Evolutionary conservation across 2,888 invertebrate species (phyloP).

Genomic region (Trissolcus japonicus): DNA sequence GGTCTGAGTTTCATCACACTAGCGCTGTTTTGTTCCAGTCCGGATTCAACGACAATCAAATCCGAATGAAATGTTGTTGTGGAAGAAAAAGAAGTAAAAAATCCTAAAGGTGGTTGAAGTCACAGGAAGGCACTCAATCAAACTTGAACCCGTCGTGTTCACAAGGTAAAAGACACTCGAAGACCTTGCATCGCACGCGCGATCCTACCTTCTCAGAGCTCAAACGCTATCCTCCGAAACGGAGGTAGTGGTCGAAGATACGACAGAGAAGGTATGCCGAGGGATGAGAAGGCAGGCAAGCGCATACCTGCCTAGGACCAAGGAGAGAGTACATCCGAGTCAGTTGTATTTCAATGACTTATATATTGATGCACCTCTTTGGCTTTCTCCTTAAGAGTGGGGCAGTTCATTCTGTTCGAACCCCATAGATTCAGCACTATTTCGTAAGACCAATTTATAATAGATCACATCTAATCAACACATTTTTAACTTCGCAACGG

Average conservation of each 20-base stretch:
- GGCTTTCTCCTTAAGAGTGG: constrained; percentile 58
- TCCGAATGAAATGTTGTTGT: neutral
- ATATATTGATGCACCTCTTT: constrained; percentile 67
- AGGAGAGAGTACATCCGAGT: constrained; percentile 72
- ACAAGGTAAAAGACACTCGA: constrained; percentile 45
- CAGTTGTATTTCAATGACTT: constrained; percentile 67
- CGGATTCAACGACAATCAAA: constrained; percentile 3
- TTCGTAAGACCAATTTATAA: constrained; percentile 57
- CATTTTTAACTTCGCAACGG: neutral
- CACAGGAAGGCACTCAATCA: constrained; percentile 26
- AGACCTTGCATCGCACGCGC: constrained; percentile 51
- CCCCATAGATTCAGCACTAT: neutral
- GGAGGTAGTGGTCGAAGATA: constrained; percentile 57
- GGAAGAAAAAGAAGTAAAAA: neutral
- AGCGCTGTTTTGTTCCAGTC: constrained; percentile 40
- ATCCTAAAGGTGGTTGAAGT: constrained; percentile 8
- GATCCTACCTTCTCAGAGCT: constrained; percentile 51
- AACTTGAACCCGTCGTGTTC: constrained; percentile 35
- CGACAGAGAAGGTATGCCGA: constrained; percentile 52
- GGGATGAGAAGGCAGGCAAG: constrained; percentile 64
- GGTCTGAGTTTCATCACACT: constrained; percentile 64
- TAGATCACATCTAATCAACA: neutral
- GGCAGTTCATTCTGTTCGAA: constrained; percentile 19
- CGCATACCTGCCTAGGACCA: constrained; percentile 71
- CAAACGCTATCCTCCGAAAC: constrained; percentile 40